Evolutionary conservation across 2,113 vertebrate genomes (phyloP).

Genomic region (Pelmatolapia mariae): DNA sequence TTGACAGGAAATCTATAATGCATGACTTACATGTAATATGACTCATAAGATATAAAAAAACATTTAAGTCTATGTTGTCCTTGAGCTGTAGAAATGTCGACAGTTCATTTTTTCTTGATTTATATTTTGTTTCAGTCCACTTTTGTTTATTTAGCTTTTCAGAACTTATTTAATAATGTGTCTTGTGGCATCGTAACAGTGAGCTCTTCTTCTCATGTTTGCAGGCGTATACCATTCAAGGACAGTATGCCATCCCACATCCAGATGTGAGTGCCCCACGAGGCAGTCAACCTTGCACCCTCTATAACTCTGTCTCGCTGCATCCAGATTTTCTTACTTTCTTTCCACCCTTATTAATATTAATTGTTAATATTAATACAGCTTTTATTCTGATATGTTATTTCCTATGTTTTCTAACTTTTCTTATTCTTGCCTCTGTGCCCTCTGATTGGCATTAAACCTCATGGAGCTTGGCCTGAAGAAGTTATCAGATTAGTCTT

Average conservation of each 20-base stretch:
- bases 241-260: conserved; percentile 97
- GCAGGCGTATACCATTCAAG: conserved; percentile 98
- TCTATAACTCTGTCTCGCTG: not conserved
- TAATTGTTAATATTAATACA: conserved; percentile 89
- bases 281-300: conserved; percentile 17
- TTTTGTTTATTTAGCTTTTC: not conserved
- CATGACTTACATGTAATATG: not conserved
- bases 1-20: conserved; percentile 14
- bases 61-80: not conserved
- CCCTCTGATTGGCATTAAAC: conserved; percentile 19
- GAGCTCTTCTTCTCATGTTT: conserved; percentile 32
- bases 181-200: not conserved
- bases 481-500: not conserved
- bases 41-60: not conserved
- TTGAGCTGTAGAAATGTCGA: not conserved
- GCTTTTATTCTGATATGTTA: conserved; percentile 38
- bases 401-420: conserved; percentile 39
- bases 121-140: not conserved
- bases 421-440: conserved; percentile 30
- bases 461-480: conserved; percentile 53
- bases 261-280: conserved; percentile 88
- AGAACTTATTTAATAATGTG: not conserved
- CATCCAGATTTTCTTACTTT: conserved; percentile 4
- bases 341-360: conserved; percentile 85
- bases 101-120: not conserved